Base-by-base conservation (phyloP, 2,797 vertebrate species). In the Catamblyrhynchus diadema region DNA sequence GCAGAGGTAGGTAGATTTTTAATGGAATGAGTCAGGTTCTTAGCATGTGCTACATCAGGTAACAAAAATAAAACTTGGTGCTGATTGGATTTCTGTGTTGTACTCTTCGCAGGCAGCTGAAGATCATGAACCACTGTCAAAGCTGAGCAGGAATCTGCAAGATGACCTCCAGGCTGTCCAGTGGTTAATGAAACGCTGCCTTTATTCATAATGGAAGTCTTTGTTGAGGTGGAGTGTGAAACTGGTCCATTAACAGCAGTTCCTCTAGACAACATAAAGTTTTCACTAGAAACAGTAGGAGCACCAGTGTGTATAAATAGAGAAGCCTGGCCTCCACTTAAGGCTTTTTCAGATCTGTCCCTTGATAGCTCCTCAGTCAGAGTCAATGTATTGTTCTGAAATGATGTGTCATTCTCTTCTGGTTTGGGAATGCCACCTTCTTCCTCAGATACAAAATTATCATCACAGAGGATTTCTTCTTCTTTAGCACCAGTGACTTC, bases 241-340 rank as follows among this genome's bases (percentile, higher is more conserved):
- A 98, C 98, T 98, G 99, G 98, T 98, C 99, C 99, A 99, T 99
- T 99, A 99, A 99, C 98, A 98, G 98, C 98, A 98, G 98, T 98
- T 99, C 98, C 99, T 98, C 98, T 98, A 98, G 99, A 98, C 97
- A 99, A 98, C 97, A 98, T 98, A 98, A 98, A 98, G 97, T 98
- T 98, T 98, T 99, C 98, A 91, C 97, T 98, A 98, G 98, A 98
- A 98, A 98, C 98, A 98, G 98, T 97, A 96, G 99, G 98, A 98
- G 98, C 98, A 98, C 98, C 98, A 98, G 98, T 98, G 98, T 98
- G 98, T 98, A 99, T 97, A 99, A 99, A 99, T 92, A 98, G 97
- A 98, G 98, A 98, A 97, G 98, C 97, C 98, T 99, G 99, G 98
- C 98, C 98, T 98, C 99, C 99, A 98, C 99, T 99, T 99, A 99